Percentiles rank a stretch among this genome's conserved stretches.
Conservation (phyloP, 2,797 vertebrate genomes). For the Trachurus trachurus region DNA sequence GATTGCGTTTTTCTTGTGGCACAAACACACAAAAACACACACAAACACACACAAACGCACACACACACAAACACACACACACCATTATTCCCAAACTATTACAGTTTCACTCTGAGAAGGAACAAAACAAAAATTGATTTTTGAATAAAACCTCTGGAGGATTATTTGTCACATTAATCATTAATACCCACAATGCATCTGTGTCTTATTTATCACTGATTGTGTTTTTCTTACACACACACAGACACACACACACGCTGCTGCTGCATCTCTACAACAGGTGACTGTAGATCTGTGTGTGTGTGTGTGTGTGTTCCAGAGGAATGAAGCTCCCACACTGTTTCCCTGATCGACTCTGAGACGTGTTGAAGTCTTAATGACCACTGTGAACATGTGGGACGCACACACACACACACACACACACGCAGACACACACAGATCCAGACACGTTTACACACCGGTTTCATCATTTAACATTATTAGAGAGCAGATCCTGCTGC, state of each 20-base stretch:
- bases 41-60: slow-evolving; percentile 9
- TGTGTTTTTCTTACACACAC: too few species aligned
- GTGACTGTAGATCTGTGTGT: too few species aligned
- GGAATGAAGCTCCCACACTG: background rate
- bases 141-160: background rate
- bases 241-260: too few species aligned
- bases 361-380: background rate
- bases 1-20: slow-evolving; percentile 40
- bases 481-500: background rate
- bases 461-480: background rate
- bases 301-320: too few species aligned
- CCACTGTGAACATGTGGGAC: background rate
- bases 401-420: background rate
- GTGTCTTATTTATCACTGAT: background rate
- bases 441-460: background rate
- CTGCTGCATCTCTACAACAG: background rate
- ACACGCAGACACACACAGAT: too few species aligned
- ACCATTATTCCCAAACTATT: too few species aligned
- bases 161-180: background rate
- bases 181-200: too few species aligned
- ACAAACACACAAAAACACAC: too few species aligned
- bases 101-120: too few species aligned
- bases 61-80: background rate
- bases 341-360: background rate
- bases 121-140: background rate